Conservation (phyloP, 1,140 invertebrate genomes). For the Mactra quadrangularis region DNA sequence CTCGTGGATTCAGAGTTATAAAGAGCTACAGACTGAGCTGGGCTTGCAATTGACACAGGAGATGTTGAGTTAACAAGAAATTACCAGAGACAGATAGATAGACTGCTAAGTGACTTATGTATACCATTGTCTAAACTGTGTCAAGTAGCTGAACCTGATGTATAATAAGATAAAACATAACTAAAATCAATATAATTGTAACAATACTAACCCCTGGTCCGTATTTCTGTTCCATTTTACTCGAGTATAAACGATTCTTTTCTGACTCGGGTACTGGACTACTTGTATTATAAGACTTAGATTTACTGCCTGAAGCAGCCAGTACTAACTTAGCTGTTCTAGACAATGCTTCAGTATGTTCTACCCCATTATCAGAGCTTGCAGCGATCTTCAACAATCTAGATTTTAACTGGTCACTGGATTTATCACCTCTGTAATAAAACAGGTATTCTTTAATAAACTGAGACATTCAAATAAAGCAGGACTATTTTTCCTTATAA, state of each 20-base stretch:
- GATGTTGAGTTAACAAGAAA: too few relatives aligned
- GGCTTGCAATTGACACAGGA: too few relatives aligned
- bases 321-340: constrained; percentile 78
- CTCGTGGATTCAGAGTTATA: too few relatives aligned
- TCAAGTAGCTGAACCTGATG: too few relatives aligned
- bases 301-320: constrained; percentile 68
- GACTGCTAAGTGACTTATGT: too few relatives aligned
- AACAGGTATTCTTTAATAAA: neutral
- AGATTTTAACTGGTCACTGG: constrained; percentile 63
- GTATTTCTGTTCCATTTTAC: constrained; percentile 63
- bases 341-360: constrained; percentile 67
- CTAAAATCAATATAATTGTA: too few relatives aligned
- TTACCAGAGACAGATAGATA: too few relatives aligned
- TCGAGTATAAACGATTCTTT: constrained; percentile 66
- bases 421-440: constrained; percentile 25
- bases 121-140: too few relatives aligned
- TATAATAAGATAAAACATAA: too few relatives aligned
- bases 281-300: constrained; percentile 34
- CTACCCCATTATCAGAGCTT: constrained; percentile 70
- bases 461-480: neutral
- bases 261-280: constrained; percentile 14
- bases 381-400: constrained; percentile 74
- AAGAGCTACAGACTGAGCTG: too few relatives aligned
- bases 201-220: constrained; percentile 62
- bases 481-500: too few relatives aligned